Percentiles rank a stretch among this genome's conserved stretches.
Conservation (phyloP, 1,140 invertebrate genomes). For the Drosophila orosa region DNA sequence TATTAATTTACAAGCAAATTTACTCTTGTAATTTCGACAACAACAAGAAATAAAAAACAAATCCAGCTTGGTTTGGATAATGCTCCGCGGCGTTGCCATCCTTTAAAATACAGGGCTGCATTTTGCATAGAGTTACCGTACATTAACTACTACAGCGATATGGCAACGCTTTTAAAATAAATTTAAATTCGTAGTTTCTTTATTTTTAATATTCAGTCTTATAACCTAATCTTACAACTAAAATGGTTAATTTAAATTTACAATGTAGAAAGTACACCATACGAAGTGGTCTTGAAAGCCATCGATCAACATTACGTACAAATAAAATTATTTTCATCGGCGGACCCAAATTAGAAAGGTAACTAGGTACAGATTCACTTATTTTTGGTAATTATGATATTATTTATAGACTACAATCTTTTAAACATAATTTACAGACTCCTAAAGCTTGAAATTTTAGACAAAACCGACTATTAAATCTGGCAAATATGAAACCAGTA, state of each 20-base stretch:
- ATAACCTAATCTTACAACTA: neutral
- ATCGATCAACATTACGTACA: too few species aligned
- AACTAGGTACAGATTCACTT: too few species aligned
- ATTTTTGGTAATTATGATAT: too few species aligned
- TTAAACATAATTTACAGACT: too few species aligned
- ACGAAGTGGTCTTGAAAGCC: too few species aligned
- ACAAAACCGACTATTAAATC: too few species aligned
- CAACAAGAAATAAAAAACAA: conserved; percentile 29
- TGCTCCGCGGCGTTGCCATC: conserved; percentile 38
- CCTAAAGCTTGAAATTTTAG: too few species aligned
- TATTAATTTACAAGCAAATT: neutral
- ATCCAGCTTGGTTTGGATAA: conserved; percentile 31
- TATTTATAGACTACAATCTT: too few species aligned
- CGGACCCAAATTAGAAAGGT: too few species aligned
- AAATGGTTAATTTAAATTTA: neutral
- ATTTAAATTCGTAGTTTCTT: neutral
- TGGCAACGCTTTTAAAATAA: conserved; percentile 35
- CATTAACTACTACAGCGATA: neutral
- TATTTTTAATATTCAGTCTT: neutral
- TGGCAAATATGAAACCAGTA: too few species aligned
- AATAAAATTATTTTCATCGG: too few species aligned
- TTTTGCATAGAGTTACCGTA: neutral
- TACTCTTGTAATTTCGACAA: neutral
- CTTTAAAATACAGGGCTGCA: conserved; percentile 18
- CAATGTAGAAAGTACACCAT: too few species aligned